Conservation (phyloP, 2,113 vertebrate genomes). For the Bos taurus region DNA sequence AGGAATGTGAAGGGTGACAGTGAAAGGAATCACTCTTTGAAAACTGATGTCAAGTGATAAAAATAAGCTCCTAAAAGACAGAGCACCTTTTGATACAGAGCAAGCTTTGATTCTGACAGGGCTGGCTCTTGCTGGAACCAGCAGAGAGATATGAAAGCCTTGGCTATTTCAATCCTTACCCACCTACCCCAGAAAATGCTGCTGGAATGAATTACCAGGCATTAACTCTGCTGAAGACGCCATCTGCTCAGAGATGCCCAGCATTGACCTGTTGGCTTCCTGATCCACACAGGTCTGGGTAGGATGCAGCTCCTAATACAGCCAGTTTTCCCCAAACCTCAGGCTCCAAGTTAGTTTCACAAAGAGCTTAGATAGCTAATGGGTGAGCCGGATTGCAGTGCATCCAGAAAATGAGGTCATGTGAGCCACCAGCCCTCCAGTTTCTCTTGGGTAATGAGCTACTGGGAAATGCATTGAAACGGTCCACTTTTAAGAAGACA, state of each 20-base stretch:
- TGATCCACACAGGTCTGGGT: not conserved
- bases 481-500: conserved; percentile 31
- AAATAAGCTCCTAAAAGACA: conserved; percentile 76
- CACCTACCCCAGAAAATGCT: conserved; percentile 60
- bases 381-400: not conserved
- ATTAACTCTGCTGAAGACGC: conserved; percentile 11
- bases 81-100: conserved; percentile 70
- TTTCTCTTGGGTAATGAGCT: conserved; percentile 53
- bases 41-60: conserved; percentile 79
- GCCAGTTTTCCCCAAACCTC: not conserved
- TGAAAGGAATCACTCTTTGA: conserved; percentile 73
- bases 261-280: conserved; percentile 1
- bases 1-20: conserved; percentile 72
- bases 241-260: not conserved
- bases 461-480: conserved; percentile 36
- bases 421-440: not conserved
- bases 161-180: conserved; percentile 55
- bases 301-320: not conserved
- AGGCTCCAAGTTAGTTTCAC: not conserved
- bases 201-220: conserved; percentile 58
- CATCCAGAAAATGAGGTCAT: conserved; percentile 57
- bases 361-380: conserved; percentile 14
- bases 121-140: conserved; percentile 24
- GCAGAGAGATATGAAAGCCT: conserved; percentile 53
- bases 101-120: conserved; percentile 75